Evolutionary conservation across 2,113 vertebrate genomes (phyloP), one percentile per base, ranked within the genome.

Genomic region (Phasianus colchicus): DNA sequence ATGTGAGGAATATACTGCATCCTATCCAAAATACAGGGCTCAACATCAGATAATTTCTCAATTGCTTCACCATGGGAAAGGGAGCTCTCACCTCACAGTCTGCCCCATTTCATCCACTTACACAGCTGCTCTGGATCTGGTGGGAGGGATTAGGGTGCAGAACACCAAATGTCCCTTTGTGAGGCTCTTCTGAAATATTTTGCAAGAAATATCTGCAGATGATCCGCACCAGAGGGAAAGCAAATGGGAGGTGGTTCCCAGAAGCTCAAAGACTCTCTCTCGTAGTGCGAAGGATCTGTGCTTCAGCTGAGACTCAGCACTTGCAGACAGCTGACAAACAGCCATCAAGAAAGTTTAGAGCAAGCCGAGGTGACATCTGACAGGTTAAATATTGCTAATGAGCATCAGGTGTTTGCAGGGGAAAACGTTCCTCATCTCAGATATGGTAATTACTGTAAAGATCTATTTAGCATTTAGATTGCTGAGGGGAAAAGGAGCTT

Each of bases 391-490:
- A 86, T 84, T 82, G 73, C 60, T 97, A 96, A 96, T 79, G 90
- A 96, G 90, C 89, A 94, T 95, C 95, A 97, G 96, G 95, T 96
- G 91, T 94, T 95, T 72, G 76, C 77, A 75, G 78, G 47, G 43
- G 7, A 82, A 90, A 92, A 90, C 22, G 78, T 43, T 95, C 60
- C 88, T 96, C 47, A 0, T 45, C 91, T 93, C 89, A 65, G 83
- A 71, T 69, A 91, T 82, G 82, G 79, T 96, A 96, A 97, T 97
- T 92, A 92, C 96, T 96, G 96, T 91, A 93, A 96, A 96, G 66
- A 96, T 86, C 95, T 97, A 77, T 85, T 97, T 97, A 97, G 96
- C 96, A 97, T 97, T 97, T 97, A 97, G 92, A 97, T 97, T 97
- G 96, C 96, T 85, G 82, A 55, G 50, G 90, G 93, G 86, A 32